Evolutionary conservation across 2,888 invertebrate genomes (phyloP).

Genomic region (Aethes cnicana): DNA sequence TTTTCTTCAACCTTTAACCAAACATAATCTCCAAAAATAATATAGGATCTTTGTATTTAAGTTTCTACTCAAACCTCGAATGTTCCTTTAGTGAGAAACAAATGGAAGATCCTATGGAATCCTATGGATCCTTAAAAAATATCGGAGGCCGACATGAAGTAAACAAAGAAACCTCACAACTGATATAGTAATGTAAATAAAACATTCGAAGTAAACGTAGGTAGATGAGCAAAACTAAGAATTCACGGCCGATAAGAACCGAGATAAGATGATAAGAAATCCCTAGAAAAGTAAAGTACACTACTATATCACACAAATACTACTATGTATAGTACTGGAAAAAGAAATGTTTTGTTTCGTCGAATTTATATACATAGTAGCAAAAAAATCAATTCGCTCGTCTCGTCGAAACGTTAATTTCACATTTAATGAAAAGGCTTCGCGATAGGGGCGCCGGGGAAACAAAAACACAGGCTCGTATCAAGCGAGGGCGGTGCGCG

Average conservation of each 20-base stretch:
- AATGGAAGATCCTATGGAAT: too few species aligned
- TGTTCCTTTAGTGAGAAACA: too few species aligned
- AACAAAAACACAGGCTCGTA: slow-evolving; percentile 53
- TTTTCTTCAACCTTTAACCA: too few species aligned
- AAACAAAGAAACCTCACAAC: slow-evolving; percentile 14
- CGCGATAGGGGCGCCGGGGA: slow-evolving; percentile 42
- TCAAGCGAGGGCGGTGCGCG: slow-evolving; percentile 49
- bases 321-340: neutral
- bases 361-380: too few species aligned
- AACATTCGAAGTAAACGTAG: slow-evolving; percentile 13
- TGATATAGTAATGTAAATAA: neutral
- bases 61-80: too few species aligned
- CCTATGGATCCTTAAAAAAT: too few species aligned
- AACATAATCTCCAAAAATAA: too few species aligned
- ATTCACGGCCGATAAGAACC: slow-evolving; percentile 19
- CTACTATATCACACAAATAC: neutral
- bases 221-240: slow-evolving; percentile 18
- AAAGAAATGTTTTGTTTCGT: neutral
- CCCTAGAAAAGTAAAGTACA: slow-evolving; percentile 5
- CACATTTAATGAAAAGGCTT: slow-evolving; percentile 28
- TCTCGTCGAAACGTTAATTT: slow-evolving; percentile 34
- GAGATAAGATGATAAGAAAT: slow-evolving; percentile 22
- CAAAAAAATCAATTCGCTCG: slow-evolving; percentile 1
- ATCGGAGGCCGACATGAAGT: neutral
- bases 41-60: too few species aligned